A percentile compares a stretch with the other conserved stretches of the same genome.
phyloP scores from a whole-genome alignment of 2,888 invertebrate genomes.

The Oscheius myriophilus region DNA sequence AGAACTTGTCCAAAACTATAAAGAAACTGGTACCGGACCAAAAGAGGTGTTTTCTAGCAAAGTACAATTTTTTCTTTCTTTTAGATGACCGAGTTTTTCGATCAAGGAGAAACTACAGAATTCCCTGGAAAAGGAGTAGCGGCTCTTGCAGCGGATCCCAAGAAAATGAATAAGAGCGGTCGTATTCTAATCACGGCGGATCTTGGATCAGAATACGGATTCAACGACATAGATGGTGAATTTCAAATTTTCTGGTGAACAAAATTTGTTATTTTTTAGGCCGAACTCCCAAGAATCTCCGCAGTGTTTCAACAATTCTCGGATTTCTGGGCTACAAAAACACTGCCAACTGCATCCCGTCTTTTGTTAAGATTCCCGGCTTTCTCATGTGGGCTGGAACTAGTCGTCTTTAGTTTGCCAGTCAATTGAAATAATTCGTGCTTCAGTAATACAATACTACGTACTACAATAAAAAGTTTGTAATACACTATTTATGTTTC shows the following conservation, averaged over 20 bases:
- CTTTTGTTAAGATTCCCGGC: conserved; percentile 54
- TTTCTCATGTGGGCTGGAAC: conserved; percentile 42
- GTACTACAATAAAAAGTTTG: too few species aligned
- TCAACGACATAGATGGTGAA: conserved; percentile 71
- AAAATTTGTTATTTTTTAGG: conserved; percentile 35
- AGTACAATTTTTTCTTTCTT: too few species aligned
- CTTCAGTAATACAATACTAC: too few species aligned
- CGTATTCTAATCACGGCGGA: conserved; percentile 70
- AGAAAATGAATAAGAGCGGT: conserved; percentile 70
- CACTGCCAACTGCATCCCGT: conserved; percentile 46
- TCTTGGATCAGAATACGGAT: conserved; percentile 71
- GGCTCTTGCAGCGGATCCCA: conserved; percentile 67
- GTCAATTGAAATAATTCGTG: too few species aligned
- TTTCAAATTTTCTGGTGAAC: not conserved
- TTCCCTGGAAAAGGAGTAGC: conserved; percentile 66
- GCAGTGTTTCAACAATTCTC: conserved; percentile 43
- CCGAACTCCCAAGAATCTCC: conserved; percentile 48
- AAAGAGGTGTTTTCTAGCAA: too few species aligned
- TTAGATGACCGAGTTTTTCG: conserved; percentile 42
- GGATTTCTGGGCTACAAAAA: conserved; percentile 41
- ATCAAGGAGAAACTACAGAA: conserved; percentile 63
- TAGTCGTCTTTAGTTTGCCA: conserved; percentile 16
- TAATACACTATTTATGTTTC: too few species aligned
- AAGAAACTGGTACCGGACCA: too few species aligned
- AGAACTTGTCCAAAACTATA: conserved; percentile 58